Conservation (phyloP, 2,113 vertebrate species). For the Mesoclemmys tuberculata region DNA sequence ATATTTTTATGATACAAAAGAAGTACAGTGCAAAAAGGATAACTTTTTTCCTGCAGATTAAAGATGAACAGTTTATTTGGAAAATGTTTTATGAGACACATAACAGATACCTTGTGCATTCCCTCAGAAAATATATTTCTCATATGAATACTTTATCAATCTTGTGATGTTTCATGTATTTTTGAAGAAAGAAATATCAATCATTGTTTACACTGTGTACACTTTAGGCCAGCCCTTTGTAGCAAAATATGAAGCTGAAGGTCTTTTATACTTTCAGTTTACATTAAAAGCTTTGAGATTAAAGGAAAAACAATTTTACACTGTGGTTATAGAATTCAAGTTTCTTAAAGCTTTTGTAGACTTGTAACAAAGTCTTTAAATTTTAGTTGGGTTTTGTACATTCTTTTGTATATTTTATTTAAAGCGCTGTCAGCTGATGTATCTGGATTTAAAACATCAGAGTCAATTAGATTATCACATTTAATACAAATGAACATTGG, state of each 20-base stretch:
- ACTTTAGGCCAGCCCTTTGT: constrained; percentile 85
- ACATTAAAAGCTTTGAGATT: constrained; percentile 84
- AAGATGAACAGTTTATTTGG: constrained; percentile 54
- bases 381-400: constrained; percentile 85
- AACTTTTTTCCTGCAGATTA: constrained; percentile 49
- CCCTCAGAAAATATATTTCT: constrained; percentile 69
- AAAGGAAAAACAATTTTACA: constrained; percentile 85
- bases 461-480: constrained; percentile 78
- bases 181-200: constrained; percentile 81
- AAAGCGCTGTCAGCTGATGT: constrained; percentile 81
- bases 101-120: constrained; percentile 73
- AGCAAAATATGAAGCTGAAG: constrained; percentile 82
- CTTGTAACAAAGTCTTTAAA: constrained; percentile 86
- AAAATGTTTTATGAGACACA: constrained; percentile 58
- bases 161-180: constrained; percentile 81
- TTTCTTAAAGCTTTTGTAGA: constrained; percentile 88
- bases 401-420: constrained; percentile 89
- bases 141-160: constrained; percentile 74
- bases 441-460: constrained; percentile 80
- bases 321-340: constrained; percentile 85
- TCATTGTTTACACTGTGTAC: constrained; percentile 85
- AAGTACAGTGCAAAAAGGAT: constrained; percentile 58
- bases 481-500: constrained; percentile 80
- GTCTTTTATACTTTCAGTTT: constrained; percentile 84
- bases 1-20: constrained; percentile 70